These are phyloP conservation scores for Clytia hemisphaerica DNA, from an alignment of 30 jellyfish, hydroid and myxozoan genomes.

Conservation along the genomic window DNA sequence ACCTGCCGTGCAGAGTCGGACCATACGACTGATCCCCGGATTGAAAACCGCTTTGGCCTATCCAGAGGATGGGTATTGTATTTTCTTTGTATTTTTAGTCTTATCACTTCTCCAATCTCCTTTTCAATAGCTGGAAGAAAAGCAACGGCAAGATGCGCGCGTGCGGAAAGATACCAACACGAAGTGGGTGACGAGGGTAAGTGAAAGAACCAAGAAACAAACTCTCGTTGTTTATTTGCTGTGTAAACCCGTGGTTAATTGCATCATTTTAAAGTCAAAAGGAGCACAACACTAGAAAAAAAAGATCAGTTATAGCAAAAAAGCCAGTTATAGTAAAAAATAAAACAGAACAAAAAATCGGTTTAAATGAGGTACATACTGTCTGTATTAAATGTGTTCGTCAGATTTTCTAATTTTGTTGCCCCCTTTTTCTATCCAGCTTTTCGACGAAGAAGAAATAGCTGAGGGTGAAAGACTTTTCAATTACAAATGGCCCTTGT, in stretches of 20 bases:
- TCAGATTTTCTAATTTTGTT: too few relatives aligned
- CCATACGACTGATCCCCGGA: neutral
- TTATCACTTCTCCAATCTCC: neutral
- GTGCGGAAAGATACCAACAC: constrained; percentile 78
- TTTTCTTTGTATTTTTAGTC: neutral
- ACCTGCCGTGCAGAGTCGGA: too few relatives aligned
- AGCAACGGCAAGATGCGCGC: constrained; percentile 88
- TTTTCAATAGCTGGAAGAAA: constrained; percentile 71
- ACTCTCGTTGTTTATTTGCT: neutral
- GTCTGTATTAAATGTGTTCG: too few relatives aligned
- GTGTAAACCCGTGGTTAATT: neutral
- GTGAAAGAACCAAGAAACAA: constrained; percentile 10
- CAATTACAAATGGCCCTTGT: constrained; percentile 37
- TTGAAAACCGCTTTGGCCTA: neutral
- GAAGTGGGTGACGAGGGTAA: constrained; percentile 80
- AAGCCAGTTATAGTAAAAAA: too few relatives aligned
- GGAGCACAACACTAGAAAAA: too few relatives aligned
- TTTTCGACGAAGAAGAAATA: constrained; percentile 53
- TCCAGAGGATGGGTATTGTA: neutral
- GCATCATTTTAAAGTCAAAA: neutral
- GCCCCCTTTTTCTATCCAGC: constrained; percentile 37
- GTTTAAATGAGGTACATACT: too few relatives aligned
- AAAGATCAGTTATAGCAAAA: too few relatives aligned
- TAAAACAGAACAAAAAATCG: too few relatives aligned
- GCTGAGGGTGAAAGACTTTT: constrained; percentile 26